phyloP scores from a whole-genome alignment of 2,113 vertebrate species.

The Microtus pennsylvanicus region DNA sequence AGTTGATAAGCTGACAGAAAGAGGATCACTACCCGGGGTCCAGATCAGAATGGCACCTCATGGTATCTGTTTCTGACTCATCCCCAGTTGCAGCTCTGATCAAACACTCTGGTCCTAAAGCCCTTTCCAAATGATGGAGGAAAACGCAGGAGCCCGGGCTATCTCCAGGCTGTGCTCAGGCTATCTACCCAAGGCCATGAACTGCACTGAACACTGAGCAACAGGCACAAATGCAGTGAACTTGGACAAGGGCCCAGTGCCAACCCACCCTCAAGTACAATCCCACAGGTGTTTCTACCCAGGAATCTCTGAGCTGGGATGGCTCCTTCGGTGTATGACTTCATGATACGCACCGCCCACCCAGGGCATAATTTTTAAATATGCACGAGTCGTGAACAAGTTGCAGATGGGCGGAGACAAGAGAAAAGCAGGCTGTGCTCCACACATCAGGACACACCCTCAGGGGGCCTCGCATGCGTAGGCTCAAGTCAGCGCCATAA shows the following conservation, averaged over 20 bases:
- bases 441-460: neutral
- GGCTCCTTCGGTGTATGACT: no score
- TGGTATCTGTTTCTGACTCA: neutral
- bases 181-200: no score
- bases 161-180: neutral
- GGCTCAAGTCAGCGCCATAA: neutral
- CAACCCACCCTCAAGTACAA: fast-evolving
- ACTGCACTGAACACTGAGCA: neutral
- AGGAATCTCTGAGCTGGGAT: neutral
- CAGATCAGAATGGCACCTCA: fast-evolving
- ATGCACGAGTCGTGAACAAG: neutral
- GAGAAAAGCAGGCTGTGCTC: neutral
- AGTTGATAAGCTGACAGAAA: neutral
- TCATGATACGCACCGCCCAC: neutral
- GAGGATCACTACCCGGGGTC: neutral
- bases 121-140: neutral
- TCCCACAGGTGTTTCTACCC: neutral
- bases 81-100: neutral
- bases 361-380: neutral
- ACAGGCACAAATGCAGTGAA: fast-evolving
- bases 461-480: neutral
- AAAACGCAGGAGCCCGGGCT: fast-evolving
- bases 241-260: no score
- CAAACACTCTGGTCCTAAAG: neutral
- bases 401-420: neutral